Base-by-base conservation (phyloP, 2,113 vertebrate species). In the Hyperoodon ampullatus region DNA sequence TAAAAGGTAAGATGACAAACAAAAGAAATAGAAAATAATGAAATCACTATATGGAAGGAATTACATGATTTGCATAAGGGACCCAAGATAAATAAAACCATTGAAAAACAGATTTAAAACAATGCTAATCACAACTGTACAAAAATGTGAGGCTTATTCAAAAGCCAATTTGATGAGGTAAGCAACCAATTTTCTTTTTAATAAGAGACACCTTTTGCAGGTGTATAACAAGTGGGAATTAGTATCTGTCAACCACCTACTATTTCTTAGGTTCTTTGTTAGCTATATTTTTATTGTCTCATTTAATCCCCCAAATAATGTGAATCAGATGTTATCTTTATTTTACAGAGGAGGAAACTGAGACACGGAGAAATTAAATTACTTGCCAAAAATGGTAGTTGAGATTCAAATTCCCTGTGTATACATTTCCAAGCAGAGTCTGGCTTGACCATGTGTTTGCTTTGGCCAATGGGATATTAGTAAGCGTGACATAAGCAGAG, bases 1-100 rank as follows among this genome's bases (percentile, higher is more conserved):
- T 44, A 68, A 89, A 84, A 66, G 72, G 39, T 60, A 84, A 96
- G 19, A 88, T 86, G 60, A 65, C 30, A 75, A 86, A 65, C 35
- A 66, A 82, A 94, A 72, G 19, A 89, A 93, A 71, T 63, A 97
- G 35, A 84, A 95, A 96, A 84, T 35, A 91, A 88, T 9, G 4
- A 50, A 84, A 78, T 50, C 14, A 68, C 44, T 26, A 6, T 58
- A 58, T 93, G 39, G 16, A 66, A 90, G 24, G 42, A 82, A 14
- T 82, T 71, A 63, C 2, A 53, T 78, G 72, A 88, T 95, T 83
- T 70, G 33, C n/a, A 80, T 21, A 12, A 35, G 12, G 23, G 2
- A 77, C n/a, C 3, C 3, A 68, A 93, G 35, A 53, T 86, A 92
- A 93, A 74, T 85, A 55, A 74, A 93, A 81, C 35, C 50, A 87